Percentiles rank a stretch among this genome's conserved stretches.
Conservation (phyloP, 2,797 vertebrate species). For the Chanos chanos region DNA sequence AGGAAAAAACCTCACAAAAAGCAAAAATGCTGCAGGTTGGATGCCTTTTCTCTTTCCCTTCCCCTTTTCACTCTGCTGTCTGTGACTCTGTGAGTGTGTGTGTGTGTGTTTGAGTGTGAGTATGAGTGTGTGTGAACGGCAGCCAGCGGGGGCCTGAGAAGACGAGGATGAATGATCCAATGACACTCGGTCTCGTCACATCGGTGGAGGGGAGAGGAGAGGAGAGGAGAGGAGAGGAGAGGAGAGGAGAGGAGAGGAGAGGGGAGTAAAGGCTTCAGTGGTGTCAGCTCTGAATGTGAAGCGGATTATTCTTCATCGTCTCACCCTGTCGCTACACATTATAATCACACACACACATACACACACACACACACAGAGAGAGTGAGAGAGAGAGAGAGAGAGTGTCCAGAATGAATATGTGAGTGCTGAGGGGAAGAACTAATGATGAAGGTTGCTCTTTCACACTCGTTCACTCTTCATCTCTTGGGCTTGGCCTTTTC, state of each 20-base stretch:
- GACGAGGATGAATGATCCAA: slow-evolving; percentile 79
- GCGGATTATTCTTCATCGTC: slow-evolving; percentile 86
- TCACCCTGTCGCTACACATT: slow-evolving; percentile 83
- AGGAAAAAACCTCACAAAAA: slow-evolving; percentile 65
- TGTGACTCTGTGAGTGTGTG: too few species aligned
- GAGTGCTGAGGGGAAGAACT: slow-evolving; percentile 70
- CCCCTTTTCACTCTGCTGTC: slow-evolving; percentile 38
- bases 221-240: slow-evolving; percentile 52
- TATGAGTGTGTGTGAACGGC: too few species aligned
- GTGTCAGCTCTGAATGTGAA: slow-evolving; percentile 73
- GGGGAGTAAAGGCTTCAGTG: slow-evolving; percentile 53
- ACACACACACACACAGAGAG: too few species aligned
- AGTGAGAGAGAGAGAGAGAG: too few species aligned
- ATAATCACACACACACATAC: slow-evolving; percentile 76
- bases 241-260: slow-evolving; percentile 58
- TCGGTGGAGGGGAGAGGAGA: slow-evolving; percentile 58
- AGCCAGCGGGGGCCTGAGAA: too few species aligned
- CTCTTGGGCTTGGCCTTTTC: slow-evolving; percentile 69
- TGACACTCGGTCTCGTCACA: slow-evolving; percentile 81
- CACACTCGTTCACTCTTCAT: slow-evolving; percentile 70
- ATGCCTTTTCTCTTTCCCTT: slow-evolving; percentile 45
- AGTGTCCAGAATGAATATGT: slow-evolving; percentile 72
- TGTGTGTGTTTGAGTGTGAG: too few species aligned
- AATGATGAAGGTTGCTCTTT: slow-evolving; percentile 80
- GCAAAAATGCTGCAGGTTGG: slow-evolving; percentile 67